Evolutionary conservation across 2,888 invertebrate genomes (phyloP).

Genomic region (Synergus laeviventris): DNA sequence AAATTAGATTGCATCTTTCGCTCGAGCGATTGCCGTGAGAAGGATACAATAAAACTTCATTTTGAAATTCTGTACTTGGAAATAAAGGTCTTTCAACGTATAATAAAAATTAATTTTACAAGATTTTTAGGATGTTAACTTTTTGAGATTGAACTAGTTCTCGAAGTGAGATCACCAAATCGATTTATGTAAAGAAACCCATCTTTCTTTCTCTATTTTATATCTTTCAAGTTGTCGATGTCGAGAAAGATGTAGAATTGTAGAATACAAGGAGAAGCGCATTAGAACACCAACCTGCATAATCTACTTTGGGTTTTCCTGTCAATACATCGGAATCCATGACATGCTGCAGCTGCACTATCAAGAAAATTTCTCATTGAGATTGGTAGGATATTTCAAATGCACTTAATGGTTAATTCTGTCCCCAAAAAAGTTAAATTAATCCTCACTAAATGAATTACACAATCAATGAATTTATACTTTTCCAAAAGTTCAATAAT

Average conservation of each 20-base stretch:
- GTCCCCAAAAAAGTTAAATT: too few species aligned
- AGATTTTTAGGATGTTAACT: background rate
- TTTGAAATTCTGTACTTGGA: background rate
- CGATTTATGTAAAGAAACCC: background rate
- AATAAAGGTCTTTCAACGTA: background rate
- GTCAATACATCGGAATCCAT: slow-evolving; percentile 3
- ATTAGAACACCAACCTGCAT: background rate
- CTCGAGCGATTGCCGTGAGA: background rate
- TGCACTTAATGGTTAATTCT: background rate
- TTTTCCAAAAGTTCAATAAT: background rate
- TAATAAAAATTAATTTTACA: too few species aligned
- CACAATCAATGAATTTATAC: background rate
- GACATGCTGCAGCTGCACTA: background rate
- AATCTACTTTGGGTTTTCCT: slow-evolving; percentile 15
- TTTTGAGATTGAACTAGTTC: background rate
- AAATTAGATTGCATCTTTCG: background rate
- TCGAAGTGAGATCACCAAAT: background rate
- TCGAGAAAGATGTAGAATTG: background rate
- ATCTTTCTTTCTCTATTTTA: background rate
- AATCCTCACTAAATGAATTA: too few species aligned
- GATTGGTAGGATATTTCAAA: background rate
- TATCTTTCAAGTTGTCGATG: background rate
- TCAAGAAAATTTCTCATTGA: background rate
- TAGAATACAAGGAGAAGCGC: background rate
- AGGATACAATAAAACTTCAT: background rate